Percentiles rank a stretch among this genome's conserved stretches.
Evolutionary conservation across 2,113 vertebrate species (phyloP).

Genomic region (Hydrochoerus hydrochaeris): DNA sequence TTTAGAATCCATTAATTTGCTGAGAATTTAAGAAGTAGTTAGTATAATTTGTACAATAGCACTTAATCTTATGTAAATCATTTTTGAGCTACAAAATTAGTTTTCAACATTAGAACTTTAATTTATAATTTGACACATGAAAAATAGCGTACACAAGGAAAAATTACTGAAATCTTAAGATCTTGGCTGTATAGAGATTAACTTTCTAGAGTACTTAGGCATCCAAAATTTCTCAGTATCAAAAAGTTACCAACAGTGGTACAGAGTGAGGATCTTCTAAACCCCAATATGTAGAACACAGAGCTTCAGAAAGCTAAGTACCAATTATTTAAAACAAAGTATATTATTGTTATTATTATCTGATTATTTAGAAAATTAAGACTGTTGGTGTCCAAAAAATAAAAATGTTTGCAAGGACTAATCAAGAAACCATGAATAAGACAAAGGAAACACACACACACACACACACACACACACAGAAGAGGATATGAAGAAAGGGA

Average conservation of each 20-base stretch:
- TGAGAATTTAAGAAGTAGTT: background rate
- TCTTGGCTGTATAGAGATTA: background rate
- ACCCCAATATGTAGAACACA: background rate
- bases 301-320: background rate
- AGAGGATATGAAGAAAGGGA: background rate
- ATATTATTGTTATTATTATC: background rate
- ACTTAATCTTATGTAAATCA: background rate
- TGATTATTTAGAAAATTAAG: background rate
- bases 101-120: background rate
- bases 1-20: constrained; percentile 2
- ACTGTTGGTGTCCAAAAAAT: background rate
- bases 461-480: background rate
- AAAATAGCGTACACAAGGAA: background rate
- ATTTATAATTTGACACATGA: background rate
- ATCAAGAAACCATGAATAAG: background rate
- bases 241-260: background rate
- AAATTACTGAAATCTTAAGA: background rate
- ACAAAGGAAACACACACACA: background rate
- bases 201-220: background rate
- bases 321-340: constrained; percentile 24
- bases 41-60: background rate
- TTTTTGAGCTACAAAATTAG: constrained; percentile 14
- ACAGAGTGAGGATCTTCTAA: background rate
- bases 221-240: constrained; percentile 1
- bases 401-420: background rate